These are phyloP conservation scores for Camponotus pennsylvanicus DNA, from an alignment of 1,140 invertebrate genomes.

Conservation along the genomic window DNA sequence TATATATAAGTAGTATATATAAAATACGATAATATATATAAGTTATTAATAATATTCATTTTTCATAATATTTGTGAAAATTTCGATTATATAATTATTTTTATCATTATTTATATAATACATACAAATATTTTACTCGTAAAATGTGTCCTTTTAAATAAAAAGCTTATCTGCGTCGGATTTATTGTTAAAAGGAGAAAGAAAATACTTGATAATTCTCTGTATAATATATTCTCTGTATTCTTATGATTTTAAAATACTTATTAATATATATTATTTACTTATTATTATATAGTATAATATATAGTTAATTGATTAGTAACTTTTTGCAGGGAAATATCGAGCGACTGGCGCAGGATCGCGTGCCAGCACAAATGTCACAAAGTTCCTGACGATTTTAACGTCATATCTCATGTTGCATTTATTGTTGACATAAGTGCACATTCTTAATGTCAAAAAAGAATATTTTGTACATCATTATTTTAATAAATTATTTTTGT, in stretches of 20 bases:
- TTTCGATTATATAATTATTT: background rate
- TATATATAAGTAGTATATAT: too few species aligned
- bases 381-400: slow-evolving; percentile 61
- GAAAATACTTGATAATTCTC: background rate
- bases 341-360: slow-evolving; percentile 75
- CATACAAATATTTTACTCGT: background rate
- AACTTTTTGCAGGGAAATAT: slow-evolving; percentile 80
- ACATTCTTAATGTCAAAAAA: slow-evolving; percentile 56
- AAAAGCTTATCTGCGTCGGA: background rate
- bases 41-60: background rate
- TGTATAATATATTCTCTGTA: background rate
- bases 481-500: slow-evolving; percentile 81
- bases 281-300: background rate
- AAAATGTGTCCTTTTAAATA: background rate
- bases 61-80: background rate
- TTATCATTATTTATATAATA: background rate
- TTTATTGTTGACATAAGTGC: slow-evolving; percentile 29
- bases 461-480: slow-evolving; percentile 70
- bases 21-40: slow-evolving; percentile 11
- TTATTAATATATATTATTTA: background rate
- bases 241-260: background rate
- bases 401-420: slow-evolving; percentile 63
- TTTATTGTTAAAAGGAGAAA: background rate
- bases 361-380: background rate
- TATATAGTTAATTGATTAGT: background rate